Percentiles rank a stretch among this genome's conserved stretches.
phyloP scores from a whole-genome alignment of 2,113 vertebrate species.

The Indicator indicator region DNA sequence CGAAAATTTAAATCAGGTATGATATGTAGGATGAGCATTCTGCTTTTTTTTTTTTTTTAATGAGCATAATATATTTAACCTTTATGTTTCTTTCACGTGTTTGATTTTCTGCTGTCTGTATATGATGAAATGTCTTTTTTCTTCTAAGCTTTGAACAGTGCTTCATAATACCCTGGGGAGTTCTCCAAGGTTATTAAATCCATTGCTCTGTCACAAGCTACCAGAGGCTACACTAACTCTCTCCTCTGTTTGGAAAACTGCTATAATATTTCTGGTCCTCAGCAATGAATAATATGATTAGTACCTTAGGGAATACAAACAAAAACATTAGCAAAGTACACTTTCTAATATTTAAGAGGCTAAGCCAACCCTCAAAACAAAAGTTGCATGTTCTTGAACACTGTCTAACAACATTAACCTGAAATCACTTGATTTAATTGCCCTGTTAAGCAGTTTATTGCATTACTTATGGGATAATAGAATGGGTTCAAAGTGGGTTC shows the following conservation, averaged over 20 bases:
- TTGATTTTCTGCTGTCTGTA: conserved; percentile 48
- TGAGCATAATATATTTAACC: conserved; percentile 19
- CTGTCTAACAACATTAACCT: conserved; percentile 52
- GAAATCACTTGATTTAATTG: conserved; percentile 62
- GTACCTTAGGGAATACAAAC: conserved; percentile 47
- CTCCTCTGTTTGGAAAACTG: conserved; percentile 23
- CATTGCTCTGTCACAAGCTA: conserved; percentile 44
- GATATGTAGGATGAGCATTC: neutral
- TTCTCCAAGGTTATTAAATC: conserved; percentile 66
- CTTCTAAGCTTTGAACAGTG: conserved; percentile 13
- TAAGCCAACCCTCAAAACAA: conserved; percentile 28
- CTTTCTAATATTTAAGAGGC: conserved; percentile 55
- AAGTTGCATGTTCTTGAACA: conserved; percentile 30
- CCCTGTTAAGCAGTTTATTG: conserved; percentile 58
- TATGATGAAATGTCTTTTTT: conserved; percentile 28
- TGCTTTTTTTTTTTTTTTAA: conserved; percentile 5
- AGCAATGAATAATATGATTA: conserved; percentile 62
- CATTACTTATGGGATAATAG: conserved; percentile 57
- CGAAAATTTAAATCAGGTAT: neutral
- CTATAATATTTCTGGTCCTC: conserved; percentile 53
- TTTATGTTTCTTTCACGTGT: conserved; percentile 40
- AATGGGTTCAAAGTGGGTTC: conserved; percentile 59
- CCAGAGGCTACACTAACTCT: conserved; percentile 6
- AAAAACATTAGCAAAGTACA: conserved; percentile 53
- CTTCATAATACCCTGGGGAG: conserved; percentile 31